Evolutionary conservation across 2,888 invertebrate genomes (phyloP).

Genomic region (Drosophila falleni): DNA sequence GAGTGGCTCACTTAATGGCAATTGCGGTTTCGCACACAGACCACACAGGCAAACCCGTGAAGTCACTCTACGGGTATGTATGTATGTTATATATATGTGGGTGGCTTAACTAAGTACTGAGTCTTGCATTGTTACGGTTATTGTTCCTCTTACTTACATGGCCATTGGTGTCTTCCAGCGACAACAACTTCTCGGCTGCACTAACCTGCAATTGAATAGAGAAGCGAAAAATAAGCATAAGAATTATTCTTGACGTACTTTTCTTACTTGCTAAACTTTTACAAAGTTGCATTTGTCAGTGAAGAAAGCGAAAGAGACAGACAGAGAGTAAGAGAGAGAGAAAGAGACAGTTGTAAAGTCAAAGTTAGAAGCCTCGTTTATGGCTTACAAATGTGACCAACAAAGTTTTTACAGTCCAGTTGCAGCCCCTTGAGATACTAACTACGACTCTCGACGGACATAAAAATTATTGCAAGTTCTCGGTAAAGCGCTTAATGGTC

Average conservation of each 20-base stretch:
- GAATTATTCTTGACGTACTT: constrained; percentile 54
- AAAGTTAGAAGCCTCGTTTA: constrained; percentile 34
- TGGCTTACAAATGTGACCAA: constrained; percentile 57
- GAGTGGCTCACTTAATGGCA: constrained; percentile 64
- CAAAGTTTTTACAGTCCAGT: constrained; percentile 45
- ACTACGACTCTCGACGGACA: constrained; percentile 19
- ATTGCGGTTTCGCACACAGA: constrained; percentile 35
- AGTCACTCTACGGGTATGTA: neutral
- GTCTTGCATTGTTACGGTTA: constrained; percentile 22
- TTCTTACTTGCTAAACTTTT: constrained; percentile 33
- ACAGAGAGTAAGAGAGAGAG: neutral
- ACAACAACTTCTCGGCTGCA: constrained; percentile 43
- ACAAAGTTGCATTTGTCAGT: constrained; percentile 59
- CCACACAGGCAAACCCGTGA: constrained; percentile 38
- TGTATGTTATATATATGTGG: constrained; percentile 40
- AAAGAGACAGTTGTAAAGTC: neutral
- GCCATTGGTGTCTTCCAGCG: constrained; percentile 55
- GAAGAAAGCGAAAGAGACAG: constrained; percentile 8
- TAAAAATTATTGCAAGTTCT: constrained; percentile 52
- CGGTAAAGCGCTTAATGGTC: constrained; percentile 41
- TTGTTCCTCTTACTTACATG: constrained; percentile 63
- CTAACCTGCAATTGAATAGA: constrained; percentile 69
- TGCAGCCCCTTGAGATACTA: constrained; percentile 21
- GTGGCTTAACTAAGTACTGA: constrained; percentile 27
- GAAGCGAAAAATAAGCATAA: constrained; percentile 35